Conservation (phyloP, 2,113 vertebrate genomes). For the Sakesphorus luctuosus region DNA sequence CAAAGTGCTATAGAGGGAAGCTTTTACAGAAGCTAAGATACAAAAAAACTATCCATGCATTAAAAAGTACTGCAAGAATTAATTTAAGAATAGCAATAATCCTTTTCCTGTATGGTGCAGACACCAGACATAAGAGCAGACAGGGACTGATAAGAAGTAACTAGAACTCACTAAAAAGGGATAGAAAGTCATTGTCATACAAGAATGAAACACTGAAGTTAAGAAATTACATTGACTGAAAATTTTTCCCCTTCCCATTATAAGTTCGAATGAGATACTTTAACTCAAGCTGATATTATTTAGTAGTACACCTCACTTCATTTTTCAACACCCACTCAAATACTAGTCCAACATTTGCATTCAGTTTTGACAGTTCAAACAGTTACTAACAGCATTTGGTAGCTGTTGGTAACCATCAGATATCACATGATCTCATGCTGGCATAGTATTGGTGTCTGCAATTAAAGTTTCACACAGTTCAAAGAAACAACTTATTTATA, state of each 20-base stretch:
- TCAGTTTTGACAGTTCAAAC: not conserved
- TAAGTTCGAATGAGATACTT: constrained; percentile 2
- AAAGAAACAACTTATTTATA: not conserved
- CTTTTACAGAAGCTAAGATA: constrained; percentile 32
- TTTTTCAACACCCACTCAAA: not conserved
- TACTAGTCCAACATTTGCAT: not conserved
- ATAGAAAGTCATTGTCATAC: not conserved
- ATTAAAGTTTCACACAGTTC: not conserved
- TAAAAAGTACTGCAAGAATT: constrained; percentile 35
- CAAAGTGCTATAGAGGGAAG: not conserved
- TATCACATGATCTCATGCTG: not conserved
- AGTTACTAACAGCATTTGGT: not conserved
- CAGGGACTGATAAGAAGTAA: constrained; percentile 15
- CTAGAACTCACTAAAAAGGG: not conserved
- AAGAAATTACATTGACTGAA: not conserved
- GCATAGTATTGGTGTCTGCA: not conserved
- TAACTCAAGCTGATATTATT: not conserved
- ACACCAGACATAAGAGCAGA: constrained; percentile 16
- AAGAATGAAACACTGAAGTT: not conserved
- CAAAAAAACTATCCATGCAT: constrained; percentile 36
- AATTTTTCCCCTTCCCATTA: not conserved
- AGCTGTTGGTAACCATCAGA: constrained; percentile 8
- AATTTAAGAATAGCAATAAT: constrained; percentile 48
- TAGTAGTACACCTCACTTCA: not conserved
- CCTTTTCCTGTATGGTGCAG: constrained; percentile 20